A percentile compares a stretch with the other conserved stretches of the same genome.
phyloP scores from a whole-genome alignment of 2,113 vertebrate species.

The Lepisosteus osseus region DNA sequence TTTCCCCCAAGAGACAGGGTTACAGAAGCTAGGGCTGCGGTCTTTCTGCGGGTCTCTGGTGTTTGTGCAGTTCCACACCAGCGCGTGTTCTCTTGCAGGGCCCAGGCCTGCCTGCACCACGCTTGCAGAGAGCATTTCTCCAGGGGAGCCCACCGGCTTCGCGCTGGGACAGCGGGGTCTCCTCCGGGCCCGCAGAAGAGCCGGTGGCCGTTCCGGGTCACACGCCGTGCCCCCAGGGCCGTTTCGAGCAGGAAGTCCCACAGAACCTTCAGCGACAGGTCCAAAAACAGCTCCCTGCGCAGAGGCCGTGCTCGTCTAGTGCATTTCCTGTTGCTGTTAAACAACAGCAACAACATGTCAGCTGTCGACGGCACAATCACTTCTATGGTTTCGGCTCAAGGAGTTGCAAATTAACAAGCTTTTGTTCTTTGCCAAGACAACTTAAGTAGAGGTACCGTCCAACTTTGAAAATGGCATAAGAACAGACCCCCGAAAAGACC shows the following conservation, averaged over 20 bases:
- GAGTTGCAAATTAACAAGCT: background rate
- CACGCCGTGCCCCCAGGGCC: constrained; percentile 5
- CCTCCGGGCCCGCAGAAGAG: background rate
- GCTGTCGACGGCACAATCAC: background rate
- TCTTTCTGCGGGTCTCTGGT: background rate
- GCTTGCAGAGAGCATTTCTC: background rate
- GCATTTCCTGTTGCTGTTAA: constrained; percentile 15
- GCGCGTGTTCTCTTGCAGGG: too few species aligned
- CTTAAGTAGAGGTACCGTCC: too few species aligned
- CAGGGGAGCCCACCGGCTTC: background rate
- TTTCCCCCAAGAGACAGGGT: too few species aligned
- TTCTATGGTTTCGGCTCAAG: background rate
- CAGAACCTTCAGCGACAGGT: constrained; percentile 4
- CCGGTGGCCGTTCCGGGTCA: background rate
- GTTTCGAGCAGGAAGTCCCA: constrained; percentile 15
- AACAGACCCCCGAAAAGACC: too few species aligned
- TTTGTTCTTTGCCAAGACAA: background rate
- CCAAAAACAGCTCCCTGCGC: background rate
- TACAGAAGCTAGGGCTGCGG: background rate
- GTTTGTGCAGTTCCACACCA: background rate
- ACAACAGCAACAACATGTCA: too few species aligned
- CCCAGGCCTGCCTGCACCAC: too few species aligned
- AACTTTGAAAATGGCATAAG: too few species aligned
- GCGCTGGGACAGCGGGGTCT: too few species aligned
- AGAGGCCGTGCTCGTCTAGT: background rate